Base-by-base conservation (phyloP, 2,113 vertebrate genomes). In the Nansenia antarctica region DNA sequence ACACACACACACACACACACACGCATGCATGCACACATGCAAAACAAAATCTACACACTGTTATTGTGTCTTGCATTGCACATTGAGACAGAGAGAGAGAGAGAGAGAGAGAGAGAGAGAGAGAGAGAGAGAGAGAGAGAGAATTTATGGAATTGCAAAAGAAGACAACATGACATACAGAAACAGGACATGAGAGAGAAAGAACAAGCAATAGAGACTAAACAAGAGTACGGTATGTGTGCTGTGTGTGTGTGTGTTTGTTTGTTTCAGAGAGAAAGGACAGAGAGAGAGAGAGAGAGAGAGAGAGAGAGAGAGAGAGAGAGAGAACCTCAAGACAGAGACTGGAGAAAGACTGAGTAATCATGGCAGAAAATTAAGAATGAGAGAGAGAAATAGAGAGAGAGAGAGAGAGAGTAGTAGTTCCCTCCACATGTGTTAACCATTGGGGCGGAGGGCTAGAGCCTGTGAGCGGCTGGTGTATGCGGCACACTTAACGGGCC, bases 371-470 rank as follows among this genome's bases (percentile, higher is more conserved):
- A 35, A 37, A n/a, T n/a, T n/a, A 20, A 22, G 18, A 31, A 18
- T 1, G 5, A 24, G 30, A 20, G 24, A 31, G 31, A 34, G 15
- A 15, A 31, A 1, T 1, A 34, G 39, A 54, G n/a, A 52, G 55
- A 54, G 2, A 8, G 14, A 42, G 47, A 55, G 24, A 45, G 27
- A 31, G 15, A 65, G 49, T 26, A 58, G 45, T 32, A 27, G n/a
- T n/a, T n/a, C n/a, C 39, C 24, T 27, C 42, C 72, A 84, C 82
- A 82, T 69, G 20, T 82, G 77, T 71, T 76, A 80, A 60, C 77
- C 77, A 78, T 80, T 70, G 67, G 53, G 58, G 18, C n/a, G 30
- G 58, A 26, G 62, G 57, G 42, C 60, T 45, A 37, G 72, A 72
- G 70, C 60, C 67, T 39, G 58, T 54, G 77, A 57, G 69, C 68